Percentiles rank a stretch among this genome's conserved stretches.
Evolutionary conservation across 2,113 vertebrate genomes (phyloP).

Genomic region (Vidua macroura): DNA sequence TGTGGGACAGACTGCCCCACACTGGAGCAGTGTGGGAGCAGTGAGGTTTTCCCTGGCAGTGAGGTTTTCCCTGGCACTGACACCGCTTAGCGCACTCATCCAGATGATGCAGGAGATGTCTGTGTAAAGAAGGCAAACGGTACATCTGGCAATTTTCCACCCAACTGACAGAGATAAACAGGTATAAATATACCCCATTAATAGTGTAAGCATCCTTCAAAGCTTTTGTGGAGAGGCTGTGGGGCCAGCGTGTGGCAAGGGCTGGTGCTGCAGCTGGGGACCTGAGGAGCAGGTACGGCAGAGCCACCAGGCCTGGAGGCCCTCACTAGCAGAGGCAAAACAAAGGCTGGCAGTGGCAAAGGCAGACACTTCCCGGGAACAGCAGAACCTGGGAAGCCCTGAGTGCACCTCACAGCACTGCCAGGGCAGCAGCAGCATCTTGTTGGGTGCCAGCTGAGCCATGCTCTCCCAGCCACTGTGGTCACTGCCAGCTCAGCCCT

Average conservation of each 20-base stretch:
- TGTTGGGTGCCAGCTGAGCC: accelerated
- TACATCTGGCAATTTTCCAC: constrained; percentile 41
- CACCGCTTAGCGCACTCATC: background rate
- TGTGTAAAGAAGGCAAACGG: background rate
- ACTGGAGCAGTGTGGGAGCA: background rate
- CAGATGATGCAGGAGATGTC: background rate
- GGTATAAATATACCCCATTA: constrained; percentile 15
- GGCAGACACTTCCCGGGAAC: background rate
- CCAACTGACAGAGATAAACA: constrained; percentile 44
- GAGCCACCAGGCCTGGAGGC: background rate
- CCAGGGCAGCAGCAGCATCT: background rate
- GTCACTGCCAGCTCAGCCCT: background rate
- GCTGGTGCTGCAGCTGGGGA: background rate
- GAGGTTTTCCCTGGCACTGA: background rate
- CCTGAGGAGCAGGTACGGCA: background rate
- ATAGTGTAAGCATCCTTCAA: background rate
- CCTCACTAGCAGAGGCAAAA: background rate
- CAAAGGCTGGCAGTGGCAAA: accelerated
- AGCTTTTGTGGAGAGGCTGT: background rate
- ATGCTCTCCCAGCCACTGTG: accelerated
- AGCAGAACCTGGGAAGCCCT: accelerated
- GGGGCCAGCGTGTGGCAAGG: background rate
- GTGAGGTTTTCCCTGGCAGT: background rate
- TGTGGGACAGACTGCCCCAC: background rate
- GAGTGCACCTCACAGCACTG: accelerated